Conservation (phyloP, 2,113 vertebrate species). For the Brienomyrus brachyistius region DNA sequence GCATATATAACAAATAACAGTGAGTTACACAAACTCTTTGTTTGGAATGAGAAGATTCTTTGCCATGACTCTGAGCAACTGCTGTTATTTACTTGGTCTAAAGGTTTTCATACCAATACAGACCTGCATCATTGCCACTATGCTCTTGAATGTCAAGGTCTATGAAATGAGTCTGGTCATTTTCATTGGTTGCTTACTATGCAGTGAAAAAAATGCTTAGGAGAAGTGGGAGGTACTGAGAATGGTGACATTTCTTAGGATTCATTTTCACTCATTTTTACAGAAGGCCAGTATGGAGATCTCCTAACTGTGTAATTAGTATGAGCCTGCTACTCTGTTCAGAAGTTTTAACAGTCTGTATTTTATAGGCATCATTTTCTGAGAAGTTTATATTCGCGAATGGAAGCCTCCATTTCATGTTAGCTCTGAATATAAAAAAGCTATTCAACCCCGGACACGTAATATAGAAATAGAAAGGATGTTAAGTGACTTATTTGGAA, state of each 20-base stretch:
- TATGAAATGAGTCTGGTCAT: not conserved
- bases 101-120: not conserved
- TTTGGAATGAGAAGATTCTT: not conserved
- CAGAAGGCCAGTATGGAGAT: not conserved
- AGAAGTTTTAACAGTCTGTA: conserved; percentile 6
- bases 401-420: not conserved
- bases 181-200: not conserved
- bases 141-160: not conserved
- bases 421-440: not conserved
- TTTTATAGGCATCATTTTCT: conserved; percentile 4
- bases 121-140: not conserved
- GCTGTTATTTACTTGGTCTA: not conserved
- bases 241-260: not conserved
- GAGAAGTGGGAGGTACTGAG: not conserved
- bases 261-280: not conserved
- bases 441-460: not conserved
- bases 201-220: not conserved
- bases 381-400: not conserved
- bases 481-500: not conserved
- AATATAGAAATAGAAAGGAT: not conserved
- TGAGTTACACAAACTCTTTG: not conserved
- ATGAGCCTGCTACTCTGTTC: not conserved
- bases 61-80: not conserved
- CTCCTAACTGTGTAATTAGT: not conserved
- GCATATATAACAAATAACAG: conserved; percentile 8